Evolutionary conservation across 2,888 invertebrate species (phyloP).

Genomic region (Macrophya annulata): DNA sequence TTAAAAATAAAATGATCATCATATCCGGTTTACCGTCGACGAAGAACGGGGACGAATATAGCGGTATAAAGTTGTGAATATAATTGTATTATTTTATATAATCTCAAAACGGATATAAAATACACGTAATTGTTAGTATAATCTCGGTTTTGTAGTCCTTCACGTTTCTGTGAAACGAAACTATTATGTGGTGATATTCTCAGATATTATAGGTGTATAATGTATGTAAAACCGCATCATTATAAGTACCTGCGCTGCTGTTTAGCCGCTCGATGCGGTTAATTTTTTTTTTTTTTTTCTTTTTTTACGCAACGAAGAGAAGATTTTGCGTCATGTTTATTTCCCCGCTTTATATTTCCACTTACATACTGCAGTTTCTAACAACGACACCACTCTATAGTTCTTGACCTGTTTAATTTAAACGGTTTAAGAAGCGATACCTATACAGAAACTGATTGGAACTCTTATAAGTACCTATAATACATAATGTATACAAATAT

Average conservation of each 20-base stretch:
- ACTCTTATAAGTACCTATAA: background rate
- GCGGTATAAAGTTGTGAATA: background rate
- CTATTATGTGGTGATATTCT: conserved; percentile 10
- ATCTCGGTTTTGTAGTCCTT: background rate
- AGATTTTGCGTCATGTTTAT: background rate
- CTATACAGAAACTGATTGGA: background rate
- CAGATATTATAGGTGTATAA: background rate
- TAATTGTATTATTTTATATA: background rate
- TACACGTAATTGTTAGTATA: too few relatives aligned
- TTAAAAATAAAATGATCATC: conserved; percentile 42
- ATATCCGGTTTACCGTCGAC: conserved; percentile 29
- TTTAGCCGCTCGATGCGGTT: background rate
- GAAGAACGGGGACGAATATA: background rate
- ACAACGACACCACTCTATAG: background rate
- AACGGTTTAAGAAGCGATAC: background rate
- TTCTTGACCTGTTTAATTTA: conserved; percentile 8
- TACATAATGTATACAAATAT: background rate
- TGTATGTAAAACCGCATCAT: background rate
- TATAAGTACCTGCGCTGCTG: background rate
- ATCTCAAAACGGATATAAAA: background rate
- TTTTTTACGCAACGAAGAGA: background rate
- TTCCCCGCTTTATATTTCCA: background rate
- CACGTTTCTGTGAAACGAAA: background rate
- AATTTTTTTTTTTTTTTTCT: background rate
- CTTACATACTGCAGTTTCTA: background rate